Conservation (phyloP, 2,888 invertebrate genomes). For the Cephus pygmeus region DNA sequence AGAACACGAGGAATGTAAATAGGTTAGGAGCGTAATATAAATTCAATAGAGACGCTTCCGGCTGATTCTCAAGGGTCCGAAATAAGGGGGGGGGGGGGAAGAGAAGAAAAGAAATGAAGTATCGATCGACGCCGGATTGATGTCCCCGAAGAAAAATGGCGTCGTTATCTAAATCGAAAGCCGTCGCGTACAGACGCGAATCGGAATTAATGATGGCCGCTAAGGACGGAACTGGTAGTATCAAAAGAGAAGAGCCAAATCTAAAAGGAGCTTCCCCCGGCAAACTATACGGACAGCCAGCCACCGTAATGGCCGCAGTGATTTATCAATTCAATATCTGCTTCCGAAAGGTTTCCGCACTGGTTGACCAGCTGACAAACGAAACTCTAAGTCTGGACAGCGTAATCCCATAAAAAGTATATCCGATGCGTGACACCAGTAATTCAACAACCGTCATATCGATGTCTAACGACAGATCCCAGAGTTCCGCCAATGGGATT, state of each 20-base stretch:
- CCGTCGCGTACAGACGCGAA: conserved; percentile 21
- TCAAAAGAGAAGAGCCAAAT: not conserved
- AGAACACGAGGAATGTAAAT: too few relatives aligned
- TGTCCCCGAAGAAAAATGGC: not conserved
- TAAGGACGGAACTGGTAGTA: not conserved
- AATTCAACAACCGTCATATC: too few relatives aligned
- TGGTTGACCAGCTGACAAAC: not conserved
- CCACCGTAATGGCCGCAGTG: not conserved
- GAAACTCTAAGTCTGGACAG: not conserved
- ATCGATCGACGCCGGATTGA: not conserved
- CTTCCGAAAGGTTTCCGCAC: not conserved
- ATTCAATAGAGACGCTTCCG: too few relatives aligned
- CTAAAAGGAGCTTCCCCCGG: not conserved
- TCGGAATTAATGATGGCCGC: not conserved
- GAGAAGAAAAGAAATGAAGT: too few relatives aligned
- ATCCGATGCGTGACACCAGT: too few relatives aligned
- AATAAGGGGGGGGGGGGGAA: too few relatives aligned
- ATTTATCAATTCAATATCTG: conserved; percentile 5
- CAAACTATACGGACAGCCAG: not conserved
- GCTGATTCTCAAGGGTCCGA: too few relatives aligned
- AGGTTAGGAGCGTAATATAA: too few relatives aligned
- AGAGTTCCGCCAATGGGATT: too few relatives aligned
- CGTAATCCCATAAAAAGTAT: too few relatives aligned
- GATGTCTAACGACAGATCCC: too few relatives aligned
- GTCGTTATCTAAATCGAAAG: conserved; percentile 12